Conservation (phyloP, 2,888 invertebrate species). For the Seira ritae region DNA sequence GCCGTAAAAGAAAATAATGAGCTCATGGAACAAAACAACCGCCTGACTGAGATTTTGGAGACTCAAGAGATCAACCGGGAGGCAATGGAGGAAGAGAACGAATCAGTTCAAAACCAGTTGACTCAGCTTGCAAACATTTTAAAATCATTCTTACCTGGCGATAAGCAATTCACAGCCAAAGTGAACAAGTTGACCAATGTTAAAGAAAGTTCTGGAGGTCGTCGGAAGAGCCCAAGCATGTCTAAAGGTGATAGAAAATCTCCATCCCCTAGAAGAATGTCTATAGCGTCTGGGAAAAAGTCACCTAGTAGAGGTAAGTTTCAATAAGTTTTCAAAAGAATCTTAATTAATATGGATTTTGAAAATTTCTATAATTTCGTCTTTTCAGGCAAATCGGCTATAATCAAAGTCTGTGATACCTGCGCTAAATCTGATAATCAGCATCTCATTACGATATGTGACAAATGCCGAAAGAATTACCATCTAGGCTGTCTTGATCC, state of each 20-base stretch:
- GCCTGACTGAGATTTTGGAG: conserved; percentile 65
- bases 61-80: conserved; percentile 52
- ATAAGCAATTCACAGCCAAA: conserved; percentile 48
- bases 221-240: conserved; percentile 59
- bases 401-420: conserved; percentile 89
- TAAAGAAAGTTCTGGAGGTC: conserved; percentile 16
- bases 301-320: too few relatives aligned
- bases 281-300: conserved; percentile 35
- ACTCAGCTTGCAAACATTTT: conserved; percentile 61
- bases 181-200: conserved; percentile 20
- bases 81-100: conserved; percentile 59
- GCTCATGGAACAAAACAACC: conserved; percentile 66
- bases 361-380: too few relatives aligned
- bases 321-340: too few relatives aligned
- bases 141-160: conserved; percentile 49
- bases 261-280: conserved; percentile 29
- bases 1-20: conserved; percentile 76
- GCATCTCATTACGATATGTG: conserved; percentile 95
- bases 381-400: conserved; percentile 65
- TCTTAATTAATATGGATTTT: too few relatives aligned
- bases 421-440: conserved; percentile 92
- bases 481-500: conserved; percentile 96
- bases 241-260: conserved; percentile 39
- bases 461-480: conserved; percentile 93
- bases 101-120: conserved; percentile 42